These are phyloP conservation scores for Apocrypta bakeri DNA, from an alignment of 1,140 invertebrate genomes.

Conservation along the genomic window DNA sequence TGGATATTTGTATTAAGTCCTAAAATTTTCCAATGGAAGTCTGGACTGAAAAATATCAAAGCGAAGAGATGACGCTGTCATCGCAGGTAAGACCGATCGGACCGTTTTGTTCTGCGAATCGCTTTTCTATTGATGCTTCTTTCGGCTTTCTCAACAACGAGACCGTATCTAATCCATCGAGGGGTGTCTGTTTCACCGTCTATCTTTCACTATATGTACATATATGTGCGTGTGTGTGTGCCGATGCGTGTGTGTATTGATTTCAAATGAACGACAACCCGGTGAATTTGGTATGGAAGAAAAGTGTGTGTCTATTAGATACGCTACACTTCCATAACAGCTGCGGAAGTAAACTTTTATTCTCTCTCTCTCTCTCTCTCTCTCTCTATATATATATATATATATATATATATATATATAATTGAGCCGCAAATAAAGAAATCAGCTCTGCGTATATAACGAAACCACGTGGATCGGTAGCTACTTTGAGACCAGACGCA, in stretches of 20 bases:
- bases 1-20: no score
- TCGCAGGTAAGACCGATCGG: neutral
- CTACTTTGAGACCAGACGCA: neutral
- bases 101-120: conserved; percentile 3
- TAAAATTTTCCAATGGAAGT: neutral
- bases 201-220: no score
- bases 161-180: conserved; percentile 20
- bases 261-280: conserved; percentile 44
- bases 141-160: neutral
- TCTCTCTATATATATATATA: neutral
- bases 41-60: neutral
- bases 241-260: conserved; percentile 10
- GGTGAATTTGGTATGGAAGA: neutral
- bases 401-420: neutral
- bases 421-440: conserved; percentile 5
- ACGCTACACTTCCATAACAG: conserved; percentile 26
- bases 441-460: neutral
- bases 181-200: neutral
- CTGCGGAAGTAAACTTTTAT: conserved; percentile 43
- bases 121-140: neutral
- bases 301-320: conserved; percentile 26
- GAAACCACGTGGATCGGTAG: neutral
- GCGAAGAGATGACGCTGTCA: neutral
- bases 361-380: conserved; percentile 24
- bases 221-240: no score